Base-by-base conservation (phyloP, 2,113 vertebrate species). In the Nematolebias whitei region DNA sequence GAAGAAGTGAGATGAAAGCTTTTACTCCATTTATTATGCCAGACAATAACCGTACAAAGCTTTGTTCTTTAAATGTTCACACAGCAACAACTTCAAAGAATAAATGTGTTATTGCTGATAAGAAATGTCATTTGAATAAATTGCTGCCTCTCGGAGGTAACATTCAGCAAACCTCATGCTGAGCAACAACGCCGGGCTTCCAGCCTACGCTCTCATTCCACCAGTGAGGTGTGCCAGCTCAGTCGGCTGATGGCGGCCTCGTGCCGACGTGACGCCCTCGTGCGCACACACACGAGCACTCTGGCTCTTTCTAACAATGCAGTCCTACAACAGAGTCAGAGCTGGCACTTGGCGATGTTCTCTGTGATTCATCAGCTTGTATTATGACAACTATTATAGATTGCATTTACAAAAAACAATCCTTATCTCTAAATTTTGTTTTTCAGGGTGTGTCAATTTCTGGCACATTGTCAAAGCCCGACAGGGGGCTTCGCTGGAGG, bases 401-500 rank as follows among this genome's bases (percentile, higher is more conserved):
- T n/a, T n/a, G n/a, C n/a, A n/a, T n/a, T n/a, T n/a, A n/a, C 32
- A 5, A 35, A 29, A 53, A 12, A 12, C 14, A 26, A n/a, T 39
- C 1, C 1, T 24, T 20, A 66, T 18, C 20, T 12, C 24, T 47
- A 0, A 3, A 0, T 78, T 18, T 23, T 32, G n/a, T 39, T 15
- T 44, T 0, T 0, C 80, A 99, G 98, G 0, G 95, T 99, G 63
- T 99, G 98, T 84, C 93, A 94, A 47, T 99, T 99, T 82, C 91
- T 99, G 87, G 88, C 92, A 1, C 91, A 80, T 32, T 99, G 98
- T 87, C 98, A 99, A 83, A 95, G 91, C 74, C 90, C 94, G 1
- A 91, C 89, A 0, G 98, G 98, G 0, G 98, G 98, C 0, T 99
- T 99, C 10, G 92, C 94, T 15, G 98, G 98, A 0, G 97, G 96